phyloP scores from a whole-genome alignment of 2,888 invertebrate genomes.

The Orthosia gothica region DNA sequence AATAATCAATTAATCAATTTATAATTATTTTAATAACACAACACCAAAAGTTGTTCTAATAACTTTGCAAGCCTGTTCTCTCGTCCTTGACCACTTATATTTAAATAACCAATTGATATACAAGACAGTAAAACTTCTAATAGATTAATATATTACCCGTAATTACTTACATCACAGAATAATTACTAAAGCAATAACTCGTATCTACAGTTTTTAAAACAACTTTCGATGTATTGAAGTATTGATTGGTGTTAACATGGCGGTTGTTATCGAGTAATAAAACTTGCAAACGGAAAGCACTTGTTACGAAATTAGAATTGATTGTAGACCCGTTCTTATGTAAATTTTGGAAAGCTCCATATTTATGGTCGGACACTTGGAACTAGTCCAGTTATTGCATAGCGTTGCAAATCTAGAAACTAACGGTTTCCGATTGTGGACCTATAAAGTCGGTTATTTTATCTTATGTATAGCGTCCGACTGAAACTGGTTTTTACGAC shows the following conservation, averaged over 20 bases:
- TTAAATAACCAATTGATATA: constrained; percentile 52
- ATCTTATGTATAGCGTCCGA: too few relatives aligned
- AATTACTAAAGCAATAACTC: constrained; percentile 42
- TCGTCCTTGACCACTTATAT: constrained; percentile 61
- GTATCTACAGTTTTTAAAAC: constrained; percentile 44
- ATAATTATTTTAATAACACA: constrained; percentile 38
- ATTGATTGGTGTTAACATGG: constrained; percentile 48
- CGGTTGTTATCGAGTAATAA: constrained; percentile 45
- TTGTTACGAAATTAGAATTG: constrained; percentile 49
- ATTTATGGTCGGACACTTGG: constrained; percentile 66
- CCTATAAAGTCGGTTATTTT: constrained; percentile 44
- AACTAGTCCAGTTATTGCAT: constrained; percentile 69
- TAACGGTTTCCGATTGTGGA: constrained; percentile 54
- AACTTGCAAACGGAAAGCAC: constrained; percentile 46
- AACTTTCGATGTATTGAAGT: constrained; percentile 56
- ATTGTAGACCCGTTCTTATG: constrained; percentile 64
- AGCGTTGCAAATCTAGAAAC: constrained; percentile 62
- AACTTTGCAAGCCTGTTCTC: constrained; percentile 40
- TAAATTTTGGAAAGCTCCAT: constrained; percentile 70
- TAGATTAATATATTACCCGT: constrained; percentile 55
- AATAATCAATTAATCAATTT: constrained; percentile 27
- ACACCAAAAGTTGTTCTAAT: constrained; percentile 49
- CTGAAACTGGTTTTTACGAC: too few relatives aligned
- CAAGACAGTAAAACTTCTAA: constrained; percentile 58
- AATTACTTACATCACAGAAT: constrained; percentile 50